Evolutionary conservation across 2,888 invertebrate species (phyloP).

Genomic region (Hyposoter dolosus): DNA sequence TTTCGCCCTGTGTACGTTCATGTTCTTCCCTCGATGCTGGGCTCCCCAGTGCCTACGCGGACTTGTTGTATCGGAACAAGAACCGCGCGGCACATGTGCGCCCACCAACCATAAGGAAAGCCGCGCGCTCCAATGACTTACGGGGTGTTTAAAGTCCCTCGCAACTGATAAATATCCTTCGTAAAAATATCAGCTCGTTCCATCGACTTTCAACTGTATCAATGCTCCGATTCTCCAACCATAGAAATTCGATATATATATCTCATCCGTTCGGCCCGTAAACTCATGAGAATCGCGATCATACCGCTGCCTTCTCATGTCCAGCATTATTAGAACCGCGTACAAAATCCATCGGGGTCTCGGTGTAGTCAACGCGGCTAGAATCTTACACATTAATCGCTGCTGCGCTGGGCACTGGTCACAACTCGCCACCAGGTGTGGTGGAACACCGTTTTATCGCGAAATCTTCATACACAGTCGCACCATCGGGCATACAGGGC

Average conservation of each 20-base stretch:
- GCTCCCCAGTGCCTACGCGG: slow-evolving; percentile 35
- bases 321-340: slow-evolving; percentile 1
- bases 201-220: slow-evolving; percentile 44
- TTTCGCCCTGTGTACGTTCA: slow-evolving; percentile 80
- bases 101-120: slow-evolving; percentile 75
- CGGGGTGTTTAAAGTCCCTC: slow-evolving; percentile 75
- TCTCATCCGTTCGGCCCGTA: not conserved
- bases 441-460: slow-evolving; percentile 71
- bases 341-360: slow-evolving; percentile 18
- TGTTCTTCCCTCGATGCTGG: slow-evolving; percentile 54
- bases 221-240: slow-evolving; percentile 12
- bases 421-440: slow-evolving; percentile 70
- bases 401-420: slow-evolving; percentile 27
- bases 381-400: slow-evolving; percentile 71
- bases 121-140: slow-evolving; percentile 73
- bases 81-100: slow-evolving; percentile 71
- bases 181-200: slow-evolving; percentile 48
- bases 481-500: slow-evolving; percentile 42
- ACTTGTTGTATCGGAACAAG: slow-evolving; percentile 34
- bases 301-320: slow-evolving; percentile 29
- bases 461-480: slow-evolving; percentile 63
- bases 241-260: slow-evolving; percentile 66
- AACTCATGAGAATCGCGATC: slow-evolving; percentile 68
- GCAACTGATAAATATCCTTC: slow-evolving; percentile 31
- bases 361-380: slow-evolving; percentile 61